Percentiles rank a stretch among this genome's conserved stretches.
phyloP scores from a whole-genome alignment of 2,888 invertebrate genomes.

The Coecobrya sp. region DNA sequence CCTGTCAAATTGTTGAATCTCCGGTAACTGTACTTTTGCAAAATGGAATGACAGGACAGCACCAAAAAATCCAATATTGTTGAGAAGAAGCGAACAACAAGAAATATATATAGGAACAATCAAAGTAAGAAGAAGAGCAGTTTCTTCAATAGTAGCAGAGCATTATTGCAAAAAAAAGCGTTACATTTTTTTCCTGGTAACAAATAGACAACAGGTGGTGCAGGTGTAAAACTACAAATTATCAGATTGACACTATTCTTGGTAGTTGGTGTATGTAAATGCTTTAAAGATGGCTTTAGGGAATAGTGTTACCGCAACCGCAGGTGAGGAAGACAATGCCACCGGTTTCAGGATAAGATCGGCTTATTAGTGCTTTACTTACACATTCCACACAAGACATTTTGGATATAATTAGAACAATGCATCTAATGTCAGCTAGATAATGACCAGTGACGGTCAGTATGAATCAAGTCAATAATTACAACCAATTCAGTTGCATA shows the following conservation, averaged over 20 bases:
- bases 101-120: constrained; percentile 12
- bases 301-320: constrained; percentile 23
- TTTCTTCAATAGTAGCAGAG: neutral
- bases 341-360: constrained; percentile 40
- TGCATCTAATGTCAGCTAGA: neutral
- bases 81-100: neutral
- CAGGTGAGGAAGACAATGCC: neutral
- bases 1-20: constrained; percentile 47
- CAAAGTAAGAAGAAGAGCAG: neutral
- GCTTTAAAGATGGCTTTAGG: neutral
- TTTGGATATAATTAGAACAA: constrained; percentile 51
- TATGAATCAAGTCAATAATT: constrained; percentile 40
- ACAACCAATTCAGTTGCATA: neutral
- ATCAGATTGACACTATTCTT: constrained; percentile 47
- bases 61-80: neutral
- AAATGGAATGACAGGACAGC: constrained; percentile 61
- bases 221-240: constrained; percentile 47
- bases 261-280: neutral
- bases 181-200: constrained; percentile 17
- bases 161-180: neutral
- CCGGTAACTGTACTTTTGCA: constrained; percentile 69
- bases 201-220: constrained; percentile 30
- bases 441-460: constrained; percentile 13
- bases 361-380: neutral
- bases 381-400: neutral